Evolutionary conservation across 2,797 vertebrate genomes (phyloP), one percentile per base, ranked within the genome.

Genomic region (Neosilurus hyrtlii): DNA sequence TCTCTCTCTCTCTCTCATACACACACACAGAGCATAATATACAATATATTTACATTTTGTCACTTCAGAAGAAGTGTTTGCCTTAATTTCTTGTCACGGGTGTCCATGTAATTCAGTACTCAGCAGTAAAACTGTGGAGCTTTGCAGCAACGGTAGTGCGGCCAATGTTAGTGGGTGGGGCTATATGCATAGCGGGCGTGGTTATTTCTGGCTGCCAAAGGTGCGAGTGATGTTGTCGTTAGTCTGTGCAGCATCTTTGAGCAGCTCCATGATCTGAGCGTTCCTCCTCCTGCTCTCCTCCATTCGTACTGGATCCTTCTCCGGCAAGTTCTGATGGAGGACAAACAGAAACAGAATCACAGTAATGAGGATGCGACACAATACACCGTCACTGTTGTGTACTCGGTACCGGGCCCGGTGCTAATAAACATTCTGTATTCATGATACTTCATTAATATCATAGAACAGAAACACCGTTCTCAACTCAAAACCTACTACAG

Each of bases 281-380:
- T 78, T 78, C 37, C 76, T 78, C 37, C n/a, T 78, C 61, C 43
- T 43, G 76, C n/a, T 78, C 43, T 63, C 76, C 59, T 65, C 76
- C 76, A 78, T 78, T 37, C 76, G 76, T 1, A 15, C 22, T 9
- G 76, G 59, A 7, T 12, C 20, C 0, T 9, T 26, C 76, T 78
- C 76, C 0, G 76, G 76, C 37, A 78, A 43, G 37, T 78, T 78
- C 76, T 78, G n/a, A 16, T 63, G 35, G 20, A 24, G 5, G 18
- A 76, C 54, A 61, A 24, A 75, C 9, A 54, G 2, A 37, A 4
- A 74, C 52, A 43, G 20, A 76, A 62, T n/a, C 57, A 77, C 35
- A 4, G 2, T 37, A 14, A 75, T 3, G 9, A 59, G 24, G 72
- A 56, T 6, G n/a, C 5, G 5, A 59, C 18, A 26, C 26, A 59